Percentiles rank a stretch among this genome's conserved stretches.
Conservation (phyloP, 1,140 invertebrate genomes). For the Aplysia californica region DNA sequence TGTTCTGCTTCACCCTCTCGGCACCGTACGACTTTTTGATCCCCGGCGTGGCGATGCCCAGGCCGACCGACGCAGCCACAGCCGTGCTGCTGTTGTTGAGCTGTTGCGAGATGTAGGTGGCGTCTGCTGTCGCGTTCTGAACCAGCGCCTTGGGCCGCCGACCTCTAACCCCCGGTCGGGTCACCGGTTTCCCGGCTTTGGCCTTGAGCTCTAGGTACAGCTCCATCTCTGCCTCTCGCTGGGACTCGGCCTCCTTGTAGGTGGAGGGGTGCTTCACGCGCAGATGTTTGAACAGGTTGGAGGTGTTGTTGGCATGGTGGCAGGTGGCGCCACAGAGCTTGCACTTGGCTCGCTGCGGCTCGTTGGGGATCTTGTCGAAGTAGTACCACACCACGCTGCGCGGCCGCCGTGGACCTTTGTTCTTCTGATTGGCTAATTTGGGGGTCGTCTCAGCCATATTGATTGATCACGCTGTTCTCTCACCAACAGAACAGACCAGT, state of each 20-base stretch:
- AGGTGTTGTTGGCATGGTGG: constrained; percentile 2
- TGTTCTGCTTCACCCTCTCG: constrained; percentile 11
- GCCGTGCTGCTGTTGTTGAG: not conserved
- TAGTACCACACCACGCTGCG: constrained; percentile 7
- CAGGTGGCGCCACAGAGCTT: not conserved
- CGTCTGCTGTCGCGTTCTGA: not conserved
- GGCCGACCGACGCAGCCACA: not conserved
- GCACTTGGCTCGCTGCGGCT: not conserved
- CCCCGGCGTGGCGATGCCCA: not conserved
- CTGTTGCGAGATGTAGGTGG: not conserved
- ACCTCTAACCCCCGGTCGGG: not conserved
- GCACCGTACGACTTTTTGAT: not conserved
- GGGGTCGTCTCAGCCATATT: too few species aligned
- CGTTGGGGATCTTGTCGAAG: not conserved
- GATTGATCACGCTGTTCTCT: too few species aligned
- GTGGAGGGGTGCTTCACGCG: not conserved
- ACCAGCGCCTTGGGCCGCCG: not conserved
- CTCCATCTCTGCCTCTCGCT: not conserved
- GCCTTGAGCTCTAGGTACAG: not conserved
- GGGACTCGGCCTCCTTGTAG: not conserved
- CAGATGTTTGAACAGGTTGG: constrained; percentile 4
- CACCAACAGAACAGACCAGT: too few species aligned
- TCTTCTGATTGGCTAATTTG: too few species aligned
- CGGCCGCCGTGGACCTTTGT: not conserved
- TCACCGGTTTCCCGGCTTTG: not conserved